These are phyloP conservation scores for Mormyrus proboscirostris DNA, from an alignment of 2,797 vertebrate genomes.

Conservation along the genomic window DNA sequence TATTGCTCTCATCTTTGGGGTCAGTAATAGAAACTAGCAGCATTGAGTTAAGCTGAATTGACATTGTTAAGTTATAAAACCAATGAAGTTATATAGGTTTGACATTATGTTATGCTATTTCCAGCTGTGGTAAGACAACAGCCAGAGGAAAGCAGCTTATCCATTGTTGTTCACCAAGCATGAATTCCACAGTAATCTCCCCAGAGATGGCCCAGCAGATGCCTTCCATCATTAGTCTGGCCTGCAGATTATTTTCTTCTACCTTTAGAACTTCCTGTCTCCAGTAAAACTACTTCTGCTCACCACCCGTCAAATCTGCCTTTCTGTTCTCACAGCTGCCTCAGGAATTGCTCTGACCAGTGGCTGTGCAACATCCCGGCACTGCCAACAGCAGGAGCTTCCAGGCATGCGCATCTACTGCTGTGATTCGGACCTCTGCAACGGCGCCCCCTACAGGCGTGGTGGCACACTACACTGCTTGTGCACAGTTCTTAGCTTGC, in stretches of 20 bases:
- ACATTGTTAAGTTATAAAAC: background rate
- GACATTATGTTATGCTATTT: background rate
- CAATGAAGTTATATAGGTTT: background rate
- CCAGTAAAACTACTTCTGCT: background rate
- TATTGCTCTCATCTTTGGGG: background rate
- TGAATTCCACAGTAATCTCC: background rate
- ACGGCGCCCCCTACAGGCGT: constrained; percentile 49
- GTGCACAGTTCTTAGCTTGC: constrained; percentile 44
- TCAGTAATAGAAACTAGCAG: background rate
- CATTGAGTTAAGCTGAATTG: background rate
- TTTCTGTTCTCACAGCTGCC: constrained; percentile 60
- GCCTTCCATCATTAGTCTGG: constrained; percentile 3
- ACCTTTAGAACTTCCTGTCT: background rate
- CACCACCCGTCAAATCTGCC: background rate
- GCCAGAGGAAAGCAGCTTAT: background rate
- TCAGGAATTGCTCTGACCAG: constrained; percentile 79
- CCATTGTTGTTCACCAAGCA: background rate
- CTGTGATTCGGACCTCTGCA: constrained; percentile 73
- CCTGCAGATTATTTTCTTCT: background rate
- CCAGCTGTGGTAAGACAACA: background rate
- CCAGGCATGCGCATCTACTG: constrained; percentile 76
- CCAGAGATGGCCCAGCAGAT: background rate
- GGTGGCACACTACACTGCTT: constrained; percentile 42
- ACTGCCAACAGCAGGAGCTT: constrained; percentile 85
- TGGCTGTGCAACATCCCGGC: constrained; percentile 83